phyloP scores from a whole-genome alignment of 2,113 vertebrate genomes.

The Otis tarda region DNA sequence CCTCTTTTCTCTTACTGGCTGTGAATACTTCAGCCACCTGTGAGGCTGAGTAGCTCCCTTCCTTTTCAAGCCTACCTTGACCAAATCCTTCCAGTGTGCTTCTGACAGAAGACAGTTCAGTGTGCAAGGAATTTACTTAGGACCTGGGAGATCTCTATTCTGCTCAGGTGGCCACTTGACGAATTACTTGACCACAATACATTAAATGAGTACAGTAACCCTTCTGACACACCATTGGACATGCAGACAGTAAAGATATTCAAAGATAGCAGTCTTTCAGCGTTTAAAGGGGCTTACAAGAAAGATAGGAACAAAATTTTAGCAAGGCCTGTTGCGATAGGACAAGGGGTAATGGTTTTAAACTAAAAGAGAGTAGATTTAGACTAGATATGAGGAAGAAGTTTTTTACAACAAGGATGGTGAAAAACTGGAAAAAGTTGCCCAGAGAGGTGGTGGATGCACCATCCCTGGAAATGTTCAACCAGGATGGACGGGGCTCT shows the following conservation, averaged over 20 bases:
- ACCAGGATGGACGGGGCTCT: too few species aligned
- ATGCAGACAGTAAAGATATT: not conserved
- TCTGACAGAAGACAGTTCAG: not conserved
- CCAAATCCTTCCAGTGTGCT: not conserved
- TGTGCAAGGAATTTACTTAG: not conserved
- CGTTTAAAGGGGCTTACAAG: too few species aligned
- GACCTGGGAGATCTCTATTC: not conserved
- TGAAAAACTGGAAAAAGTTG: too few species aligned
- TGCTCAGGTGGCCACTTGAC: not conserved
- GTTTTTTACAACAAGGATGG: too few species aligned
- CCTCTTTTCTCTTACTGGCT: not conserved
- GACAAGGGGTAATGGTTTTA: too few species aligned
- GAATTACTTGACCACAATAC: not conserved
- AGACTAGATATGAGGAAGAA: too few species aligned
- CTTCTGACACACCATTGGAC: not conserved
- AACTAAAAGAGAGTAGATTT: too few species aligned
- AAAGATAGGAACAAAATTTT: too few species aligned
- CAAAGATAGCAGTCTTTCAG: not conserved
- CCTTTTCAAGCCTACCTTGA: not conserved
- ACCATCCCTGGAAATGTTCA: too few species aligned
- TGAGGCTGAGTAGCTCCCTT: not conserved
- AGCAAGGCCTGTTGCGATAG: too few species aligned
- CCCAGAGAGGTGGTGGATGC: too few species aligned
- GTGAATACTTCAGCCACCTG: not conserved
- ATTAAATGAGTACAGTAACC: not conserved